Conservation (phyloP, 92 coral and sea anemone genomes). For the Ricordea florida region DNA sequence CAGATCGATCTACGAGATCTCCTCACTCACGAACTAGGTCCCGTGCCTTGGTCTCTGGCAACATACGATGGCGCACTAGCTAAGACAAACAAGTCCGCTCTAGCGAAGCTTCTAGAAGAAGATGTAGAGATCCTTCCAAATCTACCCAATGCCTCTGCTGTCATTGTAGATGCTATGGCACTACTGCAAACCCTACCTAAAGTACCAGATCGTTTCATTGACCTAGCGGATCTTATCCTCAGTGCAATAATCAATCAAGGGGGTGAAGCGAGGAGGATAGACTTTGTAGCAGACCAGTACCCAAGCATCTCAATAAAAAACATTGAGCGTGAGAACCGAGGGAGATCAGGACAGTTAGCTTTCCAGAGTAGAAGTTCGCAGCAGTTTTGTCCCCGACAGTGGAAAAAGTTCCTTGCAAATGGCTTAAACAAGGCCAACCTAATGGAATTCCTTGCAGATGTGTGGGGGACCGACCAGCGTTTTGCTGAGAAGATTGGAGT, state of each 20-base stretch:
- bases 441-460: conserved; percentile 38
- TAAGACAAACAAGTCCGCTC: conserved; percentile 61
- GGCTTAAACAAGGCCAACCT: conserved; percentile 53
- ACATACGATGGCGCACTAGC: conserved; percentile 51
- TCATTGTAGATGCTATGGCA: conserved; percentile 76
- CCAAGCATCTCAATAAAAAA: conserved; percentile 65
- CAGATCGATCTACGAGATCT: conserved; percentile 52
- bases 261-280: conserved; percentile 43
- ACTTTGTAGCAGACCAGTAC: conserved; percentile 64
- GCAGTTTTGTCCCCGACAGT: conserved; percentile 66
- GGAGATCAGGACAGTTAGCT: conserved; percentile 36
- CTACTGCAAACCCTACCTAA: conserved; percentile 34
- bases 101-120: conserved; percentile 62
- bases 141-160: conserved; percentile 49
- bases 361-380: conserved; percentile 52
- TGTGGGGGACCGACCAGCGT: conserved; percentile 33
- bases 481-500: conserved; percentile 39
- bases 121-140: conserved; percentile 24
- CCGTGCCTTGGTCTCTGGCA: conserved; percentile 69
- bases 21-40: conserved; percentile 59
- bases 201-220: conserved; percentile 50
- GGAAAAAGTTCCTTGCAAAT: conserved; percentile 54
- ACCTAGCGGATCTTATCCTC: conserved; percentile 47
- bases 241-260: conserved; percentile 28
- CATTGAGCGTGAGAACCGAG: conserved; percentile 46